These are phyloP conservation scores for Pteronura brasiliensis DNA, from an alignment of 2,113 vertebrate genomes.

Conservation along the genomic window DNA sequence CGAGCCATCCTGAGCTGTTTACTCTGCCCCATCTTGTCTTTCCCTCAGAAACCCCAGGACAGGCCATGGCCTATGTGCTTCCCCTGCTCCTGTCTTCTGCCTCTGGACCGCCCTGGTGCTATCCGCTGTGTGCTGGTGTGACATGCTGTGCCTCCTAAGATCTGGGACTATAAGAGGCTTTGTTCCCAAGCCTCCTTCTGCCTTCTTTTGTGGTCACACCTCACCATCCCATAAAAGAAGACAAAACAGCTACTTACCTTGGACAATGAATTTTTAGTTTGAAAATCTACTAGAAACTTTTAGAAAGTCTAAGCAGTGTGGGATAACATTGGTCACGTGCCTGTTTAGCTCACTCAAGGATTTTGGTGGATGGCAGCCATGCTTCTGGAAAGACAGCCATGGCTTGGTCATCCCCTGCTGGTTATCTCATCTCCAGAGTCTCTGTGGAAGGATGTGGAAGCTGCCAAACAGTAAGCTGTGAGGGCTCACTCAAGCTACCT, in stretches of 20 bases:
- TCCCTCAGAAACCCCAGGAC: neutral
- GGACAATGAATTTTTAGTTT: neutral
- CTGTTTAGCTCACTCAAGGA: neutral
- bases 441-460: neutral
- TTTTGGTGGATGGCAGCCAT: neutral
- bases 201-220: neutral
- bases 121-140: neutral
- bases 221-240: neutral
- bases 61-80: neutral
- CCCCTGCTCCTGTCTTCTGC: neutral
- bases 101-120: neutral
- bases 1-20: neutral
- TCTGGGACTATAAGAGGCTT: neutral
- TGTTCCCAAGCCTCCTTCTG: neutral
- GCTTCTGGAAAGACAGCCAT: neutral
- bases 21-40: neutral
- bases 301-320: neutral
- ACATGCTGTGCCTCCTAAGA: neutral
- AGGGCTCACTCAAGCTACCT: neutral
- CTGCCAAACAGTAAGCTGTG: neutral
- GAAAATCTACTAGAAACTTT: neutral
- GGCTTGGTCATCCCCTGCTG: neutral
- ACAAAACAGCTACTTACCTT: neutral
- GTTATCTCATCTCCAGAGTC: neutral
- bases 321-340: neutral